These are phyloP conservation scores for Pectinophora gossypiella DNA, from an alignment of 1,140 invertebrate species.

Conservation along the genomic window DNA sequence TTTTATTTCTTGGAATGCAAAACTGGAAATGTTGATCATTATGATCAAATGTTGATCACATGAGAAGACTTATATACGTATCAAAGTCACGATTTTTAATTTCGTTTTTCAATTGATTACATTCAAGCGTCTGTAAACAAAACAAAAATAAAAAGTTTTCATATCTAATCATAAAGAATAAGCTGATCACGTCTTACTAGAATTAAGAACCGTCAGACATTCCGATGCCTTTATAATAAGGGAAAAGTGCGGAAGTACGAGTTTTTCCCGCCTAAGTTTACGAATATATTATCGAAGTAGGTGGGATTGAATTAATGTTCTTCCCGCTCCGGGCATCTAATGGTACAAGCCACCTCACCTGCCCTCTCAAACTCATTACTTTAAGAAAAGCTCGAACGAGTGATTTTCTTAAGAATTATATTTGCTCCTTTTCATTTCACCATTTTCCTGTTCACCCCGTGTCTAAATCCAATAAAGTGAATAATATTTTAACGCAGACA, in stretches of 20 bases:
- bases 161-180: too few relatives aligned
- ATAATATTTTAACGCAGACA: conserved; percentile 8
- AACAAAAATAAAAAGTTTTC: too few relatives aligned
- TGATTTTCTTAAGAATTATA: not conserved
- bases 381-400: conserved; percentile 4
- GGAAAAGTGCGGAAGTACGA: not conserved
- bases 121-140: too few relatives aligned
- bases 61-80: too few relatives aligned
- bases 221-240: not conserved
- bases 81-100: too few relatives aligned
- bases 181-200: too few relatives aligned
- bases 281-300: conserved; percentile 16
- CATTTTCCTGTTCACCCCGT: not conserved
- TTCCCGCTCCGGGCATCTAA: conserved; percentile 11
- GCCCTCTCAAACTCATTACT: conserved; percentile 12
- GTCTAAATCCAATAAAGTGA: conserved; percentile 11
- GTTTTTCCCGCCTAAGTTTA: conserved; percentile 6
- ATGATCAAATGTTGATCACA: too few relatives aligned
- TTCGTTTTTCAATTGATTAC: too few relatives aligned
- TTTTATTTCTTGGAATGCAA: too few relatives aligned
- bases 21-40: too few relatives aligned
- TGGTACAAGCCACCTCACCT: conserved; percentile 11
- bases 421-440: conserved; percentile 1
- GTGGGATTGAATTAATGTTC: conserved; percentile 17
- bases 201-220: not conserved